Conservation (phyloP, 2,888 invertebrate genomes). For the Lepidochitona cinerea region DNA sequence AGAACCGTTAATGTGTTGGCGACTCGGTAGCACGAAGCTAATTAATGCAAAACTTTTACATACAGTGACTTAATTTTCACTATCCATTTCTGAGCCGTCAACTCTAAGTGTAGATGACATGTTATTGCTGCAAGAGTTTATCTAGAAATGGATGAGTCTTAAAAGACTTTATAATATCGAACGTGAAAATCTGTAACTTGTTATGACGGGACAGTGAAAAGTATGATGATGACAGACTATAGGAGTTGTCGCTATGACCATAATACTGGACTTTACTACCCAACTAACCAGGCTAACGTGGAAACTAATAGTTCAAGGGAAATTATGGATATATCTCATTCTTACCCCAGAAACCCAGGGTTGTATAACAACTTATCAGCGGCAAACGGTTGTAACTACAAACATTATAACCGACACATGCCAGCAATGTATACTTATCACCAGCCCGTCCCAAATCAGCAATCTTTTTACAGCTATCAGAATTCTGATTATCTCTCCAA, state of each 20-base stretch:
- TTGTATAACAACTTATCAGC: conserved; percentile 41
- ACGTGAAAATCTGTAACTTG: too few species aligned
- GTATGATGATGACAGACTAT: conserved; percentile 66
- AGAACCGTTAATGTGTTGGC: not conserved
- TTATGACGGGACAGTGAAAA: too few species aligned
- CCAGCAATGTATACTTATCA: conserved; percentile 44
- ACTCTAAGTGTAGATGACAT: not conserved
- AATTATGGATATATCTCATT: conserved; percentile 60
- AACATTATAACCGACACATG: conserved; percentile 28
- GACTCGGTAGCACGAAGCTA: not conserved
- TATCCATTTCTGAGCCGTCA: not conserved
- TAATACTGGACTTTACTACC: conserved; percentile 19
- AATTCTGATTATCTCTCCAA: not conserved
- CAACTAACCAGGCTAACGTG: not conserved
- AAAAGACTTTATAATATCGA: too few species aligned
- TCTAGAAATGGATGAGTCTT: too few species aligned
- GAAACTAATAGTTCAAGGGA: conserved; percentile 56
- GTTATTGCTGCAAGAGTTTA: too few species aligned
- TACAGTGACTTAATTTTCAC: not conserved
- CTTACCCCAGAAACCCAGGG: conserved; percentile 44
- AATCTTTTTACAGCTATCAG: conserved; percentile 3
- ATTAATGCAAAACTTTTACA: not conserved
- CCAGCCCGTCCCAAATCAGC: conserved; percentile 26
- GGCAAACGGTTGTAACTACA: conserved; percentile 25
- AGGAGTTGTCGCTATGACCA: conserved; percentile 66